phyloP scores from a whole-genome alignment of 2,113 vertebrate genomes.

The Gymnarchus niloticus region DNA sequence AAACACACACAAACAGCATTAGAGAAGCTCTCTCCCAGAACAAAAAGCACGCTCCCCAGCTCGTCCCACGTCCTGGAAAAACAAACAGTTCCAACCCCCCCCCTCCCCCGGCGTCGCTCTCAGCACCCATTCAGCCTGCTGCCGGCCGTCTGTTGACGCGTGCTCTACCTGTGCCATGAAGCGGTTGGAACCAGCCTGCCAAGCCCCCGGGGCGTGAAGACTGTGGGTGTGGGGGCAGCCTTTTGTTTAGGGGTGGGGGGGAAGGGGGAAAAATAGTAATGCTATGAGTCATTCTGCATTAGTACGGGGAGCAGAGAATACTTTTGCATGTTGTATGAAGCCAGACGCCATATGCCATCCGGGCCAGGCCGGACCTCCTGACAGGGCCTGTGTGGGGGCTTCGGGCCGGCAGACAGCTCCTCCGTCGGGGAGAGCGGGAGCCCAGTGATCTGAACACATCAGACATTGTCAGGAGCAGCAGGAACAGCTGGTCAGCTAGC shows the following conservation, averaged over 20 bases:
- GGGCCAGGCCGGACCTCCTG: conserved; percentile 78
- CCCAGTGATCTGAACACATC: conserved; percentile 83
- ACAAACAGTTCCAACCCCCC: conserved; percentile 1
- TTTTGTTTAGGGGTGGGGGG: conserved; percentile 66
- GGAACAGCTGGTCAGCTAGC: conserved; percentile 97
- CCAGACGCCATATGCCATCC: conserved; percentile 99
- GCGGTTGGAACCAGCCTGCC: conserved; percentile 30
- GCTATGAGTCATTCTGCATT: conserved; percentile 98
- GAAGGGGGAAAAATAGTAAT: conserved; percentile 71
- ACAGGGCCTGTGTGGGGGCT: conserved; percentile 83
- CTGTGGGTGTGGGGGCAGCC: conserved; percentile 64
- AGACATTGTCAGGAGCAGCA: conserved; percentile 88
- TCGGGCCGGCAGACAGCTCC: conserved; percentile 48
- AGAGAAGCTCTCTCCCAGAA: neutral
- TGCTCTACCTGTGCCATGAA: conserved; percentile 64
- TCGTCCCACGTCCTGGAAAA: neutral
- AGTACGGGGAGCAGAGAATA: conserved; percentile 75
- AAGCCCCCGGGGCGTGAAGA: conserved; percentile 56
- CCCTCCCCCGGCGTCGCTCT: neutral
- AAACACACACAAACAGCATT: neutral
- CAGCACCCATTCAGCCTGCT: conserved; percentile 40
- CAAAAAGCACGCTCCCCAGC: neutral
- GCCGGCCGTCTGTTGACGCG: conserved; percentile 58
- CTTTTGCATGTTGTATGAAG: conserved; percentile 98
- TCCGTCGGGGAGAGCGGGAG: conserved; percentile 58